Evolutionary conservation across 1,140 invertebrate species (phyloP).

Genomic region (Heterodera schachtii): DNA sequence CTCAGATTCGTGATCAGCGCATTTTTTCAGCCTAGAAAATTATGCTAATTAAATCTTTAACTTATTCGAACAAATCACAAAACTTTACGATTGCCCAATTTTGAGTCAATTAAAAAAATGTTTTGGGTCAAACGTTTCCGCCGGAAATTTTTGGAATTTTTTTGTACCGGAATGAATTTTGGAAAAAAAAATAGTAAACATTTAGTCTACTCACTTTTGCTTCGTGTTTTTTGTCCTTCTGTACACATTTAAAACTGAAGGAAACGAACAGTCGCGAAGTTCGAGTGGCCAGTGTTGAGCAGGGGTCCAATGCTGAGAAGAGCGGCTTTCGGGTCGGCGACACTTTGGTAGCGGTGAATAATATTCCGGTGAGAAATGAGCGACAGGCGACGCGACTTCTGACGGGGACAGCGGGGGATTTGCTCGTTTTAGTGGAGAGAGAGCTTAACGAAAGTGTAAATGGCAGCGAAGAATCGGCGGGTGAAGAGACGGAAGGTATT

Average conservation of each 20-base stretch:
- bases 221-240: not conserved
- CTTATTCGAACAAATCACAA: too few species aligned
- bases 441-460: constrained; percentile 34
- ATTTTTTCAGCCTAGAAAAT: too few species aligned
- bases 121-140: too few species aligned
- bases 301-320: constrained; percentile 58
- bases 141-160: too few species aligned
- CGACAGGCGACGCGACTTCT: constrained; percentile 56
- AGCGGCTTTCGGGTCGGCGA: constrained; percentile 54
- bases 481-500: constrained; percentile 8
- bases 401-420: constrained; percentile 52
- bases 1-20: too few species aligned
- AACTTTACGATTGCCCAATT: too few species aligned
- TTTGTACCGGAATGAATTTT: too few species aligned
- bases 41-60: too few species aligned
- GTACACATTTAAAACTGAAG: not conserved
- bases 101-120: too few species aligned
- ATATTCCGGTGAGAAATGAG: constrained; percentile 58
- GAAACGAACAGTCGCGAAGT: constrained; percentile 30
- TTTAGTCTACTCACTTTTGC: too few species aligned
- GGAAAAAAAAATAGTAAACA: too few species aligned
- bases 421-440: constrained; percentile 57
- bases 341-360: constrained; percentile 56
- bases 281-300: constrained; percentile 43
- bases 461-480: constrained; percentile 6